These are phyloP conservation scores for Eupsilia transversa DNA, from an alignment of 2,888 invertebrate species.

Conservation along the genomic window DNA sequence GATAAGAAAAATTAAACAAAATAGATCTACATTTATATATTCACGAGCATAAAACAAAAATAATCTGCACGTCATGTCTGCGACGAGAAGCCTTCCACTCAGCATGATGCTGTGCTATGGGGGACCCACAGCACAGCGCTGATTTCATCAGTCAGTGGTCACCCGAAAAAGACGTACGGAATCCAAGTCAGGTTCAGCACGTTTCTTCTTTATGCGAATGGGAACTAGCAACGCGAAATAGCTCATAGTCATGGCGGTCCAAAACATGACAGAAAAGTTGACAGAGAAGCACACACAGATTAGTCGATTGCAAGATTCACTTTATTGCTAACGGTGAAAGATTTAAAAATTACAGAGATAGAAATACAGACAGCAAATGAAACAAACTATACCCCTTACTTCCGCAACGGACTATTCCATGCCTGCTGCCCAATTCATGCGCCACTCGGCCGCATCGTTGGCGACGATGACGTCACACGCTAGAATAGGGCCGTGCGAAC, in stretches of 20 bases:
- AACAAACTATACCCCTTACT: neutral
- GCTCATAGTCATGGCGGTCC: no score
- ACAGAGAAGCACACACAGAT: neutral
- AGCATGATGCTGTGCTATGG: no score
- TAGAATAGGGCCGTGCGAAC: neutral
- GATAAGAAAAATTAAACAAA: no score
- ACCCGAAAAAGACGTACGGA: no score
- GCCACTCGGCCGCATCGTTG: neutral
- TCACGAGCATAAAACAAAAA: no score
- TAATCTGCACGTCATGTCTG: no score
- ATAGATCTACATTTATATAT: no score
- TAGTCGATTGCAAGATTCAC: neutral
- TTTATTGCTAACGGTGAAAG: neutral
- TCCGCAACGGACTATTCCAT: neutral
- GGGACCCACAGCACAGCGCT: no score
- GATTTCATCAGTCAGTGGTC: no score
- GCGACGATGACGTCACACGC: constrained; percentile 6
- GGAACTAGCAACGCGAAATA: neutral
- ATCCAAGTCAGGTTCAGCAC: no score
- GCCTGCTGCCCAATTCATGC: neutral
- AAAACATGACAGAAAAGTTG: neutral
- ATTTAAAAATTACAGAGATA: neutral
- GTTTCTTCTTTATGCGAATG: neutral
- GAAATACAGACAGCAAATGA: neutral
- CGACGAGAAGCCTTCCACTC: no score